Evolutionary conservation across 2,888 invertebrate genomes (phyloP).

Genomic region (Globia sparganii): DNA sequence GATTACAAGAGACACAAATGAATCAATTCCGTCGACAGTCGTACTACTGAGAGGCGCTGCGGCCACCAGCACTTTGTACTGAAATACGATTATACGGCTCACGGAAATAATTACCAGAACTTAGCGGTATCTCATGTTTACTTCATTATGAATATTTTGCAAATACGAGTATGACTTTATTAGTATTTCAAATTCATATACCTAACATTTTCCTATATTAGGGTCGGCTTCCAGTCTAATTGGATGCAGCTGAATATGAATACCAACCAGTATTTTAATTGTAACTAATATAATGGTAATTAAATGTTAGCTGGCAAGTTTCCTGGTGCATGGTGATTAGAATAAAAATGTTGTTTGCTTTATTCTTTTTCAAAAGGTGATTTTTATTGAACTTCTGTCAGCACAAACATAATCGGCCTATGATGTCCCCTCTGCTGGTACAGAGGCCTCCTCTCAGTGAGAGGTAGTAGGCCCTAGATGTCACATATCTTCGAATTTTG

Average conservation of each 20-base stretch:
- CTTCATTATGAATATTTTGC: not conserved
- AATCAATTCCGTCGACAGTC: constrained; percentile 43
- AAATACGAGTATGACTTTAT: not conserved
- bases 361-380: too few relatives aligned
- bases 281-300: not conserved
- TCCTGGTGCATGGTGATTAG: not conserved
- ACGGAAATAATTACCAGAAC: constrained; percentile 9
- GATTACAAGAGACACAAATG: constrained; percentile 31
- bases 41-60: constrained; percentile 8
- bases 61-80: constrained; percentile 18
- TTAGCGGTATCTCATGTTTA: not conserved
- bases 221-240: not conserved
- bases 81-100: constrained; percentile 4
- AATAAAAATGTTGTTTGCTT: not conserved
- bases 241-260: not conserved
- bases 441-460: not conserved
- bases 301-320: not conserved
- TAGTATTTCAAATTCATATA: not conserved
- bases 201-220: not conserved
- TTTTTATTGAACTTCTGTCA: not conserved
- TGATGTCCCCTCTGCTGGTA: not conserved
- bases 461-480: not conserved
- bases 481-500: not conserved
- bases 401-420: not conserved
- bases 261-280: not conserved